A percentile compares a stretch with the other conserved stretches of the same genome.
Conservation (phyloP, 2,113 vertebrate genomes). For the Romanogobio albipinnatus region DNA sequence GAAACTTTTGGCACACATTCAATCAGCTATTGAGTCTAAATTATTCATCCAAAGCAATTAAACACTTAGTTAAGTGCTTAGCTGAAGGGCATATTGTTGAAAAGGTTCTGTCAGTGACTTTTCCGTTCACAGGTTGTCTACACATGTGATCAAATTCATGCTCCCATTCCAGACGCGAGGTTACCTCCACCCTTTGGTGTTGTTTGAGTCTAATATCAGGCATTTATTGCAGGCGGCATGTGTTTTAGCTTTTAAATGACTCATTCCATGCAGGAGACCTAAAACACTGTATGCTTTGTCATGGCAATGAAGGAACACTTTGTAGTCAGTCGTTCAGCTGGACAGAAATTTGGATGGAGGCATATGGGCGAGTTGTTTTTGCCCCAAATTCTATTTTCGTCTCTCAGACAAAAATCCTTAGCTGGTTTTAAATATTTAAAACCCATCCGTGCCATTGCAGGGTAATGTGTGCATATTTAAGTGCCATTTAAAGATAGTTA, state of each 20-base stretch:
- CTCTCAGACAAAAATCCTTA: slow-evolving; percentile 4
- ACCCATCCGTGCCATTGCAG: neutral
- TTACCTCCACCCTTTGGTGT: slow-evolving; percentile 8
- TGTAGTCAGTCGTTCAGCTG: slow-evolving; percentile 57
- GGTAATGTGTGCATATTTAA: neutral
- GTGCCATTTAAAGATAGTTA: neutral
- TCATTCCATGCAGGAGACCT: slow-evolving; percentile 35
- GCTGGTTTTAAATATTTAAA: neutral
- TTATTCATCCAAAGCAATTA: slow-evolving; percentile 7
- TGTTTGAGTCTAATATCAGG: slow-evolving; percentile 9
- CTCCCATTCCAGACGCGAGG: neutral
- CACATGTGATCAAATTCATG: neutral
- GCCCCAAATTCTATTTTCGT: neutral
- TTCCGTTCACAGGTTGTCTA: neutral
- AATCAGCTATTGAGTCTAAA: neutral
- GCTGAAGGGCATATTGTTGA: neutral
- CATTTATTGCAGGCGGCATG: slow-evolving; percentile 45
- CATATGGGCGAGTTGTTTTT: neutral
- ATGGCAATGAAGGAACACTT: slow-evolving; percentile 61
- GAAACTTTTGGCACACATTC: neutral
- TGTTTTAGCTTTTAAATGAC: slow-evolving; percentile 54
- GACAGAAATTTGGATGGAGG: slow-evolving; percentile 34
- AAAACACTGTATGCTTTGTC: slow-evolving; percentile 67
- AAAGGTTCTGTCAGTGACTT: neutral
- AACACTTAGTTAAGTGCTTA: neutral